phyloP scores from a whole-genome alignment of 2,113 vertebrate species.

The Chionomys nivalis region DNA sequence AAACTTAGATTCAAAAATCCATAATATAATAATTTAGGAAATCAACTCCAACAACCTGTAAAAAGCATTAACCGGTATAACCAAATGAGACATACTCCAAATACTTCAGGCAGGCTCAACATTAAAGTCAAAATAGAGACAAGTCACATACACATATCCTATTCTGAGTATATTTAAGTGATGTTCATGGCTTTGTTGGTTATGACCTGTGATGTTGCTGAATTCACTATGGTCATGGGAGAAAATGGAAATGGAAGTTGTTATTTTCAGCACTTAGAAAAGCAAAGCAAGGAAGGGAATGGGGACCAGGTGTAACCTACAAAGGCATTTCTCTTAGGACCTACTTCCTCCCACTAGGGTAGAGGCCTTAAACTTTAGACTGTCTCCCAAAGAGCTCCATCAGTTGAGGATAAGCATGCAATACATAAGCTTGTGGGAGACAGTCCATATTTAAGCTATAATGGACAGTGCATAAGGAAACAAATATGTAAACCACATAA shows the following conservation, averaged over 20 bases:
- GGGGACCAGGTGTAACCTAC: neutral
- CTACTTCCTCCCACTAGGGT: neutral
- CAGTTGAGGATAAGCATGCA: neutral
- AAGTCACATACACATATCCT: neutral
- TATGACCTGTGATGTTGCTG: neutral
- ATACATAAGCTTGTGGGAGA: neutral
- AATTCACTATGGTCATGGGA: neutral
- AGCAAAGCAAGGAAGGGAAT: neutral
- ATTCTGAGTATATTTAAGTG: neutral
- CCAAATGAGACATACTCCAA: neutral
- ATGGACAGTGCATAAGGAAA: neutral
- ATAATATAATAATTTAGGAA: neutral
- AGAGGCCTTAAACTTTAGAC: neutral
- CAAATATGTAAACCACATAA: neutral
- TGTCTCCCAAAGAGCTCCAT: neutral
- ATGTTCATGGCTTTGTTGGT: too few relatives aligned
- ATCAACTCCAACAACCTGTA: neutral
- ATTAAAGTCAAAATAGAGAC: neutral
- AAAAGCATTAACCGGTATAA: neutral
- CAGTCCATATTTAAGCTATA: neutral
- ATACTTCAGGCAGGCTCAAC: neutral
- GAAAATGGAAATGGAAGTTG: neutral
- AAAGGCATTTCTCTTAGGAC: neutral
- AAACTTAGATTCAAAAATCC: neutral
- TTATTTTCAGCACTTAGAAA: neutral